Evolutionary conservation across 2,797 vertebrate genomes (phyloP).

Genomic region (Tenualosa thibaudeaui): DNA sequence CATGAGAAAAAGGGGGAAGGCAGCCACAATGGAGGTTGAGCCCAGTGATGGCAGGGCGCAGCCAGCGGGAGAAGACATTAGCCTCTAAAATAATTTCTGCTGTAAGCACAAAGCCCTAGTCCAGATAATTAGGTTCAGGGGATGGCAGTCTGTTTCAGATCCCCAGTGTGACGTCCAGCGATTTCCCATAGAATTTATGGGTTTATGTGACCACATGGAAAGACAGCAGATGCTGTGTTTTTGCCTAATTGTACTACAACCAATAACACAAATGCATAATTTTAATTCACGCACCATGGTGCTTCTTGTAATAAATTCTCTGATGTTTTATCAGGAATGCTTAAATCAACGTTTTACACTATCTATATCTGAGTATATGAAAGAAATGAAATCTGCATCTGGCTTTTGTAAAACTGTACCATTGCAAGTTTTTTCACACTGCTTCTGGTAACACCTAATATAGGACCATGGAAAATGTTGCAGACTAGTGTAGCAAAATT

Average conservation of each 20-base stretch:
- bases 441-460: too few relatives aligned
- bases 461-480: too few relatives aligned
- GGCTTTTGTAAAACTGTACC: background rate
- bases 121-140: conserved; percentile 10
- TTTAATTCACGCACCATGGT: background rate
- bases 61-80: conserved; percentile 21
- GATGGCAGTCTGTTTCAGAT: background rate
- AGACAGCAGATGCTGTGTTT: background rate
- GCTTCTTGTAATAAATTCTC: background rate
- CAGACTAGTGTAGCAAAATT: too few relatives aligned
- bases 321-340: background rate
- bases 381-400: background rate
- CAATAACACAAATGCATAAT: background rate
- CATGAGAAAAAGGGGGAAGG: conserved; percentile 23
- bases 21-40: conserved; percentile 12
- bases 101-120: background rate
- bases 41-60: conserved; percentile 19
- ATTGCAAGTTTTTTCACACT: background rate
- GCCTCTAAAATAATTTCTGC: conserved; percentile 4
- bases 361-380: background rate
- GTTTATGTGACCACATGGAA: background rate
- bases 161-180: background rate
- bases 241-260: background rate
- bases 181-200: conserved; percentile 7
- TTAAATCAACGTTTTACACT: background rate